Percentiles rank a stretch among this genome's conserved stretches.
Conservation (phyloP, 2,888 invertebrate genomes). For the Philonicus albiceps region DNA sequence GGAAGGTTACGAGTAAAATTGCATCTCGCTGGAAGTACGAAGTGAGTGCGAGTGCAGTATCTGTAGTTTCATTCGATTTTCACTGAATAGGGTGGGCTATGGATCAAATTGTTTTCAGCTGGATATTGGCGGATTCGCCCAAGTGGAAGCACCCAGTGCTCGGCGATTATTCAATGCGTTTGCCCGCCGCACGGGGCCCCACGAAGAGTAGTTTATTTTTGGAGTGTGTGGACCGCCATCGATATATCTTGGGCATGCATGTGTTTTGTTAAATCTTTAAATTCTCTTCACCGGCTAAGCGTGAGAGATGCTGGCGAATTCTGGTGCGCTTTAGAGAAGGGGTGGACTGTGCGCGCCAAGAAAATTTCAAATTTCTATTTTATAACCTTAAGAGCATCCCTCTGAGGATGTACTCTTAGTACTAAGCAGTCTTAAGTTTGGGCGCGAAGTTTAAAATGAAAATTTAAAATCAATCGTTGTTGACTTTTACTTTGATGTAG, state of each 20-base stretch:
- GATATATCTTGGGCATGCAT: neutral
- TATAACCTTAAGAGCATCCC: neutral
- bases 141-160: neutral
- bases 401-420: neutral
- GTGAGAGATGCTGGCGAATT: neutral
- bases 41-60: conserved; percentile 13
- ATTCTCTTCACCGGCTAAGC: neutral
- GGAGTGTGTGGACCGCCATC: conserved; percentile 8
- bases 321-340: neutral
- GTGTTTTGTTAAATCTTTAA: neutral
- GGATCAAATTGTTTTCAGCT: neutral
- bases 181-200: neutral
- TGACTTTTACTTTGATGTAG: neutral
- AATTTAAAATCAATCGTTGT: neutral
- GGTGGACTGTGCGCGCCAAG: neutral
- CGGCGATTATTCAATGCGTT: neutral
- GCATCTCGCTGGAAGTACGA: conserved; percentile 17
- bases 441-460: neutral
- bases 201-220: conserved; percentile 16
- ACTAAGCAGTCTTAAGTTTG: neutral
- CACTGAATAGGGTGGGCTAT: neutral
- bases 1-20: conserved; percentile 4
- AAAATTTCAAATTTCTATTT: neutral
- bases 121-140: neutral
- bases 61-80: neutral